Percentiles rank a stretch among this genome's conserved stretches.
phyloP scores from a whole-genome alignment of 1,140 invertebrate species.

The Drosophila seguyi region DNA sequence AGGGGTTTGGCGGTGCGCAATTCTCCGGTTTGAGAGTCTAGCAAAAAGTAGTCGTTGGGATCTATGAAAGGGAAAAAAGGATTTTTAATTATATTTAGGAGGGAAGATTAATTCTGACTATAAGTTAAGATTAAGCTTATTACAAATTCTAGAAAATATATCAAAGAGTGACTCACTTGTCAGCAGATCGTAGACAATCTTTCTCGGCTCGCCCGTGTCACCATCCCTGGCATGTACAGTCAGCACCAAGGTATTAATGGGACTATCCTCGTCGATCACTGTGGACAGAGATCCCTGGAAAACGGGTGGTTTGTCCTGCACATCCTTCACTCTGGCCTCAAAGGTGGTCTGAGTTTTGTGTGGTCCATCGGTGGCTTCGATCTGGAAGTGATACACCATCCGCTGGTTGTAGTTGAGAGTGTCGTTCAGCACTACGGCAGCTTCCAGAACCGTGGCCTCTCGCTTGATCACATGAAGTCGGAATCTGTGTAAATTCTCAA shows the following conservation, averaged over 20 bases:
- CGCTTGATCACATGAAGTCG: conserved; percentile 88
- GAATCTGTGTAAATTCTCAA: conserved; percentile 86
- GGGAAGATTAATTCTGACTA: too few species aligned
- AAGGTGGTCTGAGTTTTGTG: conserved; percentile 90
- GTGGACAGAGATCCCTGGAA: conserved; percentile 93
- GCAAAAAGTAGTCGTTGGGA: conserved; percentile 93
- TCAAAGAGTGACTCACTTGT: conserved; percentile 88
- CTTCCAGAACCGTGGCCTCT: conserved; percentile 88
- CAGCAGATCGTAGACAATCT: conserved; percentile 91
- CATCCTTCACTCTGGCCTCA: conserved; percentile 91
- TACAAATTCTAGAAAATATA: not conserved
- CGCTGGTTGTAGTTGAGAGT: conserved; percentile 90
- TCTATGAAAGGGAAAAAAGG: conserved; percentile 86
- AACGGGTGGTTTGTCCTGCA: conserved; percentile 93
- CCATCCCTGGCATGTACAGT: conserved; percentile 93
- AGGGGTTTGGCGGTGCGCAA: conserved; percentile 92
- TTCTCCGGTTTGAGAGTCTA: conserved; percentile 92
- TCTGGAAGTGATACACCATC: conserved; percentile 90
- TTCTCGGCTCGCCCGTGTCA: conserved; percentile 91
- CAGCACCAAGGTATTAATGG: conserved; percentile 93
- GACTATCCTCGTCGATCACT: conserved; percentile 92
- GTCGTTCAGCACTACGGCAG: conserved; percentile 88
- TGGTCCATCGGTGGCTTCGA: conserved; percentile 91
- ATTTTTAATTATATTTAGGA: not conserved
- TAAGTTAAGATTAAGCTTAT: not conserved